Evolutionary conservation across 2,797 vertebrate species (phyloP).

Genomic region (Sebastolobus altivelis): DNA sequence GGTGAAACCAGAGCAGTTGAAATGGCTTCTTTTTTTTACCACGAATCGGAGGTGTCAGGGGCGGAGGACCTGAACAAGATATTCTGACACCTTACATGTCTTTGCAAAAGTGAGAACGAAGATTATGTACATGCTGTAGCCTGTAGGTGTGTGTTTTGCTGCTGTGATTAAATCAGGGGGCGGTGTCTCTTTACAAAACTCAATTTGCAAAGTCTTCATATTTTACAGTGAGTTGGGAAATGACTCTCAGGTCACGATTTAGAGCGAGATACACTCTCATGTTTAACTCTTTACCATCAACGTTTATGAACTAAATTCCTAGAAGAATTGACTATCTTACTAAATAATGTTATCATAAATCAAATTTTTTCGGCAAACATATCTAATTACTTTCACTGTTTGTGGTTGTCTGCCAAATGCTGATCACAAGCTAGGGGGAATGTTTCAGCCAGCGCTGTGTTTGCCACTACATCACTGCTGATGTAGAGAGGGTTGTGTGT

Average conservation of each 20-base stretch:
- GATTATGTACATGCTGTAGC: background rate
- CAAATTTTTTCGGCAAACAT: background rate
- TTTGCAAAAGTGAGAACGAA: background rate
- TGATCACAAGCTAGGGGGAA: slow-evolving; percentile 13
- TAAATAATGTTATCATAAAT: slow-evolving; percentile 1
- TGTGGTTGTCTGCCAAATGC: slow-evolving; percentile 28
- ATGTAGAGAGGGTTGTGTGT: background rate
- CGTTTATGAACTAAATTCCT: background rate
- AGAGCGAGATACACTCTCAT: background rate
- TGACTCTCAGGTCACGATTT: background rate
- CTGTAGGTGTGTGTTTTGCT: background rate
- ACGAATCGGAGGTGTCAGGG: slow-evolving; percentile 24
- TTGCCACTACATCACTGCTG: slow-evolving; percentile 6
- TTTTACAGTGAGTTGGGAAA: background rate
- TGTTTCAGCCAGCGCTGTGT: slow-evolving; percentile 13
- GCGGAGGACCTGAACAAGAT: slow-evolving; percentile 18
- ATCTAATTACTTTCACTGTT: background rate
- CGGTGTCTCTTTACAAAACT: background rate
- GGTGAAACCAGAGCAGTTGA: slow-evolving; percentile 50
- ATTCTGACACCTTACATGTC: slow-evolving; percentile 31
- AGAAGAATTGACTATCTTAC: background rate
- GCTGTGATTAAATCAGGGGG: slow-evolving; percentile 12
- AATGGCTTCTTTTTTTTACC: slow-evolving; percentile 41
- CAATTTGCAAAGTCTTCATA: slow-evolving; percentile 2
- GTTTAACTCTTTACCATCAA: background rate